These are phyloP conservation scores for Otis tarda DNA, from an alignment of 2,113 vertebrate species.

Conservation along the genomic window DNA sequence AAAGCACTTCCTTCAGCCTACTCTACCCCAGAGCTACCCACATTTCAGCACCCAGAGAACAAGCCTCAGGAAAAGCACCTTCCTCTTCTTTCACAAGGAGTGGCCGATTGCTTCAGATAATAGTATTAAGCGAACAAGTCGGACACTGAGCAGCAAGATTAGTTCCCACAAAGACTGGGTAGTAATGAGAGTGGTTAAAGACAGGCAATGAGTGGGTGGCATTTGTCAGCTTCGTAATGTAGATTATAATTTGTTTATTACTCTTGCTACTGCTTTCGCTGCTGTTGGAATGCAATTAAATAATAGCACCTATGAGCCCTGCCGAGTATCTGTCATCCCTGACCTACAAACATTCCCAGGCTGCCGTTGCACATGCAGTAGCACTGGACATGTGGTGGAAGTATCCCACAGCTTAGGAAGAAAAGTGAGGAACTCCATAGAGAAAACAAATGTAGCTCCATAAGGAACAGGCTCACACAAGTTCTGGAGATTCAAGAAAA, in stretches of 20 bases:
- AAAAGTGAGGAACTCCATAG: neutral
- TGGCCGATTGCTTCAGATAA: conserved; percentile 20
- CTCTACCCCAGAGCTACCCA: neutral
- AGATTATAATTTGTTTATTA: conserved; percentile 63
- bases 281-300: conserved; percentile 56
- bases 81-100: conserved; percentile 43
- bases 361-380: neutral
- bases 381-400: neutral
- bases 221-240: conserved; percentile 56
- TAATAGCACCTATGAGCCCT: neutral
- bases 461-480: neutral
- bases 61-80: conserved; percentile 26
- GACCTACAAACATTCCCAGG: conserved; percentile 48
- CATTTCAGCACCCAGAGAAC: neutral
- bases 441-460: neutral
- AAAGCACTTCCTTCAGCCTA: neutral
- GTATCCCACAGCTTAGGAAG: neutral
- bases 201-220: conserved; percentile 61
- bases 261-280: conserved; percentile 63
- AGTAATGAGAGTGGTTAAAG: conserved; percentile 64
- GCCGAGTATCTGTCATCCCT: neutral
- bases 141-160: conserved; percentile 39
- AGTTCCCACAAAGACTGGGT: conserved; percentile 59
- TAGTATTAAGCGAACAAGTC: conserved; percentile 28
- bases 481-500: neutral